Evolutionary conservation across 2,888 invertebrate species (phyloP).

Genomic region (Acanthosepion lycidas): DNA sequence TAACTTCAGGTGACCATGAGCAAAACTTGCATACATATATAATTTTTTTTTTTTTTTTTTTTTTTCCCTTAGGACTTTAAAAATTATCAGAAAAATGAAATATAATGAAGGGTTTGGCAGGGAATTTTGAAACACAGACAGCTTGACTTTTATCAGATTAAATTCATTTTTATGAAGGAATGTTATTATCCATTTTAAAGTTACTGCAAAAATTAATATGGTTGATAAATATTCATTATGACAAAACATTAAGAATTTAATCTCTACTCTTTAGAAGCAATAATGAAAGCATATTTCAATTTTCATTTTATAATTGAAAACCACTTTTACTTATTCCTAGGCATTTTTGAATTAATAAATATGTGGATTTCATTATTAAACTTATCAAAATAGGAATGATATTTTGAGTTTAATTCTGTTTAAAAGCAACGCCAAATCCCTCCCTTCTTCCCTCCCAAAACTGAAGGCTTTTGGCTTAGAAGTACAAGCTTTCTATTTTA

Average conservation of each 20-base stretch:
- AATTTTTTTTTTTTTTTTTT: too few species aligned
- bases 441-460: too few species aligned
- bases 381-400: not conserved
- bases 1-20: not conserved
- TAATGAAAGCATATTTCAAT: not conserved
- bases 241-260: not conserved
- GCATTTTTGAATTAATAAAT: not conserved
- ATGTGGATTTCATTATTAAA: slow-evolving; percentile 12
- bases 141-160: not conserved
- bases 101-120: not conserved
- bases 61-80: not conserved
- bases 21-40: not conserved
- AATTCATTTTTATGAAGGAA: not conserved
- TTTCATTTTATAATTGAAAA: not conserved
- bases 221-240: not conserved
- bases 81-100: not conserved
- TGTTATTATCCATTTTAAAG: not conserved
- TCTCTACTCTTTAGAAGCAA: not conserved
- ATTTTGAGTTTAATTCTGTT: not conserved
- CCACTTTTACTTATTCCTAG: not conserved
- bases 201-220: not conserved
- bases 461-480: not conserved
- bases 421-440: not conserved
- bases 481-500: slow-evolving; percentile 3
- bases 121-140: not conserved